Percentiles rank a stretch among this genome's conserved stretches.
These are phyloP conservation scores for Psittacula derbiana DNA, from an alignment of 2,797 vertebrate species.

Conservation along the genomic window DNA sequence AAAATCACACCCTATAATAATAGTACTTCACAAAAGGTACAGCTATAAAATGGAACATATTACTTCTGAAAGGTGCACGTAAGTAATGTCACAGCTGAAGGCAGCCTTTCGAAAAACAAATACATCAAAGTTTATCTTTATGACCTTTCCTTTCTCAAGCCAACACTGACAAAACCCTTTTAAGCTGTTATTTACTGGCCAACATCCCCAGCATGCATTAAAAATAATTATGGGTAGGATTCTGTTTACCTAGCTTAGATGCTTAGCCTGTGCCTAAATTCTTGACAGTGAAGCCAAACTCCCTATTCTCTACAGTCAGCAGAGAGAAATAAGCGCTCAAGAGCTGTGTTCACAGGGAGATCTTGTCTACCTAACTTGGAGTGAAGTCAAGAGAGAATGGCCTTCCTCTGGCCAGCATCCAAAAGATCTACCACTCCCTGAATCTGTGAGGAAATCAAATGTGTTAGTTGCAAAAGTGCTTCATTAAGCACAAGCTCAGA, in stretches of 20 bases:
- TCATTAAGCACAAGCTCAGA: not conserved
- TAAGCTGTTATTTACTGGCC: not conserved
- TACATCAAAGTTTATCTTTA: constrained; percentile 13
- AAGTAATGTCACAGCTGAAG: not conserved
- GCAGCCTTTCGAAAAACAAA: constrained; percentile 27
- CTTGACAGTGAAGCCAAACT: not conserved
- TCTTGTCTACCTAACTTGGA: not conserved
- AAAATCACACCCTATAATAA: constrained; percentile 33
- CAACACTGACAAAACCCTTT: constrained; percentile 4
- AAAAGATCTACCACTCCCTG: not conserved
- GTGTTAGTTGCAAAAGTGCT: not conserved
- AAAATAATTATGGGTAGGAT: not conserved
- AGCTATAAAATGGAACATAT: constrained; percentile 1
- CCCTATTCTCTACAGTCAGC: not conserved
- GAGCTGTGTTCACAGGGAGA: not conserved
- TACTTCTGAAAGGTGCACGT: not conserved
- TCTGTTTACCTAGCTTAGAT: not conserved
- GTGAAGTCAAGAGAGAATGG: not conserved
- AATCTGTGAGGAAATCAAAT: not conserved
- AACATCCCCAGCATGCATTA: not conserved
- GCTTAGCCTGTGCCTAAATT: not conserved
- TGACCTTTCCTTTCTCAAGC: constrained; percentile 32
- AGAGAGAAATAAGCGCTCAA: not conserved
- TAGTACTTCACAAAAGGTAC: not conserved
- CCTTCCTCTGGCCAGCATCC: not conserved